Evolutionary conservation across 2,888 invertebrate genomes (phyloP), one percentile per base, ranked within the genome.

Genomic region (Mesoligia furuncula): DNA sequence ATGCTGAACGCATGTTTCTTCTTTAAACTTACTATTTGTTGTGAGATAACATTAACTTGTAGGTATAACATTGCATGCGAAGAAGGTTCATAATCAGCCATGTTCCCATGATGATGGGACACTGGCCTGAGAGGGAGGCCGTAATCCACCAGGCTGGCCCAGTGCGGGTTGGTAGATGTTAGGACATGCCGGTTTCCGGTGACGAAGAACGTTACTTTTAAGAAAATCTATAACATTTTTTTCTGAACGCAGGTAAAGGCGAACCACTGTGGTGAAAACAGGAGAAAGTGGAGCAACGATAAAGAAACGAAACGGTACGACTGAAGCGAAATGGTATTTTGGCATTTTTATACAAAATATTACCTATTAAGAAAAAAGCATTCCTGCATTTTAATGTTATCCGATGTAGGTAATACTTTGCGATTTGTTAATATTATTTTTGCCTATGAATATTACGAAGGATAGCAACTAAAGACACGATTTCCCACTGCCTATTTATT

Each of bases 11-110:
- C 93, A 94, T 94, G 93, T 91, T 65, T 84, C 83, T 79, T 83
- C 85, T 91, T 85, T 75, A 85, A 90, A 92, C 94, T 95, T 95
- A 95, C 88, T 95, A 97, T 97, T 97, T 97, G 97, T 97, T 97
- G 97, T 97, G 97, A 97, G 97, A 97, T 95, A 95, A 95, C 93
- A 92, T 87, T 90, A 88, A 85, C 85, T 89, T 75, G 76, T 90
- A 92, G 89, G 91, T 84, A 79, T 87, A 78, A 86, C 65, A 76
- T 68, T 85, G 84, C 85, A 87, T 88, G 85, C 77, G 45, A 81
- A 77, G 75, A 76, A 68, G 24, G 1, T 51, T 65, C 62, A 2
- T 62, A 36, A 24, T 62, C 6, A 62, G 62, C 36, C 36, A 36
- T 24, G 24, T 24, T 62, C 24, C 62, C 20, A 36, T 9, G n/a